These are phyloP conservation scores for Colaptes auratus DNA, from an alignment of 2,113 vertebrate species.

Conservation along the genomic window DNA sequence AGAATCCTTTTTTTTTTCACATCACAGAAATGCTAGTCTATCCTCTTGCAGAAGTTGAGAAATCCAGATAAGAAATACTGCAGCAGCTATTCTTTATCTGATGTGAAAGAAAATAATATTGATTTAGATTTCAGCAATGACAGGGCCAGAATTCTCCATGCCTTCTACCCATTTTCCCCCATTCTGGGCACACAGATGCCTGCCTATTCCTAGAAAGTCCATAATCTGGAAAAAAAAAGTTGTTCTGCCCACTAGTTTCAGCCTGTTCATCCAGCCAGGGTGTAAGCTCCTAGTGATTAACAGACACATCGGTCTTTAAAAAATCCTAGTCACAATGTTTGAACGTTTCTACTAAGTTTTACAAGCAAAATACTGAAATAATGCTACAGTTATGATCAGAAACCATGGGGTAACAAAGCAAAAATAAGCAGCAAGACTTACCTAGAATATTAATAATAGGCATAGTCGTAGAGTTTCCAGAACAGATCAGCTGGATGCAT, in stretches of 20 bases:
- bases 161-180: background rate
- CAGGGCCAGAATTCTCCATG: background rate
- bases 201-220: background rate
- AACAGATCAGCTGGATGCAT: rapidly evolving
- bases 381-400: background rate
- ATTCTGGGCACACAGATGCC: background rate
- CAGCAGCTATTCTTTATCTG: background rate
- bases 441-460: background rate
- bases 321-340: background rate
- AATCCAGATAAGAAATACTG: background rate
- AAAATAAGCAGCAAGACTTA: background rate
- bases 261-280: background rate
- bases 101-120: background rate
- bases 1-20: background rate
- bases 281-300: background rate
- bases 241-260: background rate
- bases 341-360: background rate
- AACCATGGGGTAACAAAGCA: background rate
- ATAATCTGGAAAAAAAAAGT: background rate
- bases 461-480: background rate
- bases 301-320: background rate
- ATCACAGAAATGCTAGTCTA: background rate
- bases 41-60: background rate
- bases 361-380: background rate
- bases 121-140: background rate